These are phyloP conservation scores for Myathropa florea DNA, from an alignment of 2,888 invertebrate species.

Conservation along the genomic window DNA sequence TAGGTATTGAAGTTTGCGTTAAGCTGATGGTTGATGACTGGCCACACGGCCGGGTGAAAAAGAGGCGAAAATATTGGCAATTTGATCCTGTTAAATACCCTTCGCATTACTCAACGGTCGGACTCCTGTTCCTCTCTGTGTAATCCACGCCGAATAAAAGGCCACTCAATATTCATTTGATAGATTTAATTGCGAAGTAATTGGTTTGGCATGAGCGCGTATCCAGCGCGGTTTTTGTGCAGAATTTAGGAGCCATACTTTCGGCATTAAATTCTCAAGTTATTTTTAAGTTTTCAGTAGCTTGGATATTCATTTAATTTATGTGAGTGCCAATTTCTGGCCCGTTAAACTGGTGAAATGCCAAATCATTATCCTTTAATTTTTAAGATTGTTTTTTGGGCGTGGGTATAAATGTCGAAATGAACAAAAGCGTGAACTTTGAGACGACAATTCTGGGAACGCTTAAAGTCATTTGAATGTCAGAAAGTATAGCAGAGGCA, in stretches of 20 bases:
- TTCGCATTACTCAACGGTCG: conserved; percentile 27
- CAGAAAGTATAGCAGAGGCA: neutral
- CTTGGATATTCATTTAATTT: conserved; percentile 25
- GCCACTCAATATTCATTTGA: conserved; percentile 46
- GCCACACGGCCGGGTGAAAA: conserved; percentile 1
- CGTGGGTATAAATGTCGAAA: neutral
- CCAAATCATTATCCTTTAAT: neutral
- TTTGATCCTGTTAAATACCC: conserved; percentile 47
- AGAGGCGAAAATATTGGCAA: conserved; percentile 34
- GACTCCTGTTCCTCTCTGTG: neutral
- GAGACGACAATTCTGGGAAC: neutral
- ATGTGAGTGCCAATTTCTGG: neutral
- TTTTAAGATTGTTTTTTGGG: neutral
- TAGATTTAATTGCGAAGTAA: conserved; percentile 34
- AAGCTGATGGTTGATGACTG: neutral
- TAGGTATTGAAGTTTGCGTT: neutral
- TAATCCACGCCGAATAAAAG: conserved; percentile 17
- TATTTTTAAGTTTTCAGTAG: conserved; percentile 6
- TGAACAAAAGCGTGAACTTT: neutral
- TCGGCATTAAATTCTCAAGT: conserved; percentile 13
- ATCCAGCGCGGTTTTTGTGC: neutral
- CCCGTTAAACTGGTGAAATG: neutral
- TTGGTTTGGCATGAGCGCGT: conserved; percentile 12
- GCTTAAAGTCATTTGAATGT: neutral
- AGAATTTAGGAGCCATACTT: neutral